Evolutionary conservation across 2,797 vertebrate species (phyloP).

Genomic region (Sebastes aleutianus): DNA sequence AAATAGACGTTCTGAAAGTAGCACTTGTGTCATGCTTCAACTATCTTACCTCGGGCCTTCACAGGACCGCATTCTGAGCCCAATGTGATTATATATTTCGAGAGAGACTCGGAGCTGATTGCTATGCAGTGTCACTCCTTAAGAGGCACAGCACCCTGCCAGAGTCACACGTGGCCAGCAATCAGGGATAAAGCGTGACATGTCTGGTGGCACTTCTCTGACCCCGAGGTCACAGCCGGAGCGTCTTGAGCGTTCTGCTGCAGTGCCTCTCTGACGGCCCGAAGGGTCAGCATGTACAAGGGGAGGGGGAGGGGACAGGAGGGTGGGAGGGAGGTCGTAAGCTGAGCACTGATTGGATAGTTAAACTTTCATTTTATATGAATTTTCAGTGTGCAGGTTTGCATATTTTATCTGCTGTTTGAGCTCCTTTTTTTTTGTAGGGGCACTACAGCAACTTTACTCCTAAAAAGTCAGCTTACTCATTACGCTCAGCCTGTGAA

Average conservation of each 20-base stretch:
- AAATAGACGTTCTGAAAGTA: constrained; percentile 39
- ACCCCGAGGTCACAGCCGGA: constrained; percentile 70
- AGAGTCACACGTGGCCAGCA: constrained; percentile 68
- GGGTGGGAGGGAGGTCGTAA: background rate
- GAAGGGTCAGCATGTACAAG: constrained; percentile 49
- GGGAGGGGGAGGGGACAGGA: constrained; percentile 11
- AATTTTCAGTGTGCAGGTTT: background rate
- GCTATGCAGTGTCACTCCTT: constrained; percentile 64
- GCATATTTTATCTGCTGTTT: background rate
- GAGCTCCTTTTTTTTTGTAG: background rate
- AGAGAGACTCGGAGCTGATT: constrained; percentile 54
- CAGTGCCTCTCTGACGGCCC: constrained; percentile 58
- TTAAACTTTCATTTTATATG: background rate
- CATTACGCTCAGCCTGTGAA: background rate
- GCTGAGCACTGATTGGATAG: constrained; percentile 18
- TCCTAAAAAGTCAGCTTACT: background rate
- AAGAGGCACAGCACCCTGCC: constrained; percentile 52
- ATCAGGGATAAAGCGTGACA: constrained; percentile 75
- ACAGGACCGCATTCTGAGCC: constrained; percentile 32
- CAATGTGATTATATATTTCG: constrained; percentile 66
- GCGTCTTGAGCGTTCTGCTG: constrained; percentile 61
- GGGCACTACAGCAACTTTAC: background rate
- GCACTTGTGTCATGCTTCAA: background rate
- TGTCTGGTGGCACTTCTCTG: constrained; percentile 74
- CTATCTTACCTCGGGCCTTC: constrained; percentile 29